These are phyloP conservation scores for Thymallus thymallus DNA, from an alignment of 2,113 vertebrate genomes.

Conservation along the genomic window DNA sequence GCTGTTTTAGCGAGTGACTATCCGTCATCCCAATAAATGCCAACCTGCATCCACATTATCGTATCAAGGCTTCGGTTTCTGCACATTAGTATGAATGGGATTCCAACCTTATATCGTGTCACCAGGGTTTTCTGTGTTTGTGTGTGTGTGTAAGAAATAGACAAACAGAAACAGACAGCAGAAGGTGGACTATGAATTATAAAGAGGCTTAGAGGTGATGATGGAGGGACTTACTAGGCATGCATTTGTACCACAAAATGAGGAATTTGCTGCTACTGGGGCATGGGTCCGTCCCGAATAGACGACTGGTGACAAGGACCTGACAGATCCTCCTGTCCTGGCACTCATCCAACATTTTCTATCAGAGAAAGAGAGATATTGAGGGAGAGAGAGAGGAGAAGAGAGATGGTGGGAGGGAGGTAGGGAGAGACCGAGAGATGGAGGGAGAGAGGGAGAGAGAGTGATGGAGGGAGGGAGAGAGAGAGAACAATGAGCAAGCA, in stretches of 20 bases:
- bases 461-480: not conserved
- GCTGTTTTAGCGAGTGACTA: no score
- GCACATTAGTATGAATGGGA: no score
- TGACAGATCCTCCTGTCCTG: conserved; percentile 88
- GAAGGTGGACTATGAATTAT: not conserved
- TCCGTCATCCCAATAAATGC: no score
- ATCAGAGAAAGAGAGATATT: conserved; percentile 45
- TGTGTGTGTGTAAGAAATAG: not conserved
- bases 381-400: conserved; percentile 20
- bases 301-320: conserved; percentile 84
- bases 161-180: not conserved
- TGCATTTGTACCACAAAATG: conserved; percentile 88
- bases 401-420: conserved; percentile 41
- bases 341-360: conserved; percentile 92
- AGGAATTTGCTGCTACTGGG: conserved; percentile 84
- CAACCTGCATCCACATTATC: no score
- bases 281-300: conserved; percentile 85
- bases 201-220: not conserved
- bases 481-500: conserved; percentile 44
- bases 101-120: no score
- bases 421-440: conserved; percentile 30
- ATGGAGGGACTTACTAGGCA: conserved; percentile 83
- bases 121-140: no score
- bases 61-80: no score
- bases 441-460: not conserved